These are phyloP conservation scores for Ictalurus furcatus DNA, from an alignment of 2,113 vertebrate species.

Conservation along the genomic window DNA sequence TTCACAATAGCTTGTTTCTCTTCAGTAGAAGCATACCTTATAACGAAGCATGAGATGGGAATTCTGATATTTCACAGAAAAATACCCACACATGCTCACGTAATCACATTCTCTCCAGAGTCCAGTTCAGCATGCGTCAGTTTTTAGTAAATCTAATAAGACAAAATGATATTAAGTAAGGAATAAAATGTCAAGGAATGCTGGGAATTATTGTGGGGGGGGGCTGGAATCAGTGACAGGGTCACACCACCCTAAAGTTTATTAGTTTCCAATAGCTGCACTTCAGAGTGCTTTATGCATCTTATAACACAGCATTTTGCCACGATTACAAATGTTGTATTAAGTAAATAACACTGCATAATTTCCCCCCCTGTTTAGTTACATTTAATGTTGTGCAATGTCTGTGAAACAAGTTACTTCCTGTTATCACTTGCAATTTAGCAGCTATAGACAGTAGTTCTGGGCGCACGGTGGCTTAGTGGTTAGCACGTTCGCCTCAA, in stretches of 20 bases:
- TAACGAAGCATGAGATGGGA: neutral
- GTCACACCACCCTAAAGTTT: neutral
- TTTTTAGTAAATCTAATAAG: neutral
- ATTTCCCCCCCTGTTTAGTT: neutral
- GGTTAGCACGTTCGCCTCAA: no score
- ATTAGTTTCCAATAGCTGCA: neutral
- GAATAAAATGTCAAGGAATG: neutral
- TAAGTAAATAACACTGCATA: neutral
- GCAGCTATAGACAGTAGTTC: neutral
- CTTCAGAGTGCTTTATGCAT: neutral
- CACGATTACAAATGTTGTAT: neutral
- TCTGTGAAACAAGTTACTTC: neutral
- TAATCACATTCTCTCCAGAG: neutral
- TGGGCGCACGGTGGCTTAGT: no score
- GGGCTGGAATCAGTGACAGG: neutral
- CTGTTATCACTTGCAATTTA: neutral
- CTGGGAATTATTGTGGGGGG: neutral
- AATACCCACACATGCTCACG: neutral
- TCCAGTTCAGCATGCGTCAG: neutral
- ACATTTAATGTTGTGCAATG: neutral
- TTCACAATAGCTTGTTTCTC: neutral
- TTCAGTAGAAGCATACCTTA: no score
- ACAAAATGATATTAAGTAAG: neutral
- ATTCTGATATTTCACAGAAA: neutral
- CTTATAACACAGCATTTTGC: neutral